Evolutionary conservation across 2,888 invertebrate genomes (phyloP), one percentile per base, ranked within the genome.

Genomic region (Polia nebulosa): DNA sequence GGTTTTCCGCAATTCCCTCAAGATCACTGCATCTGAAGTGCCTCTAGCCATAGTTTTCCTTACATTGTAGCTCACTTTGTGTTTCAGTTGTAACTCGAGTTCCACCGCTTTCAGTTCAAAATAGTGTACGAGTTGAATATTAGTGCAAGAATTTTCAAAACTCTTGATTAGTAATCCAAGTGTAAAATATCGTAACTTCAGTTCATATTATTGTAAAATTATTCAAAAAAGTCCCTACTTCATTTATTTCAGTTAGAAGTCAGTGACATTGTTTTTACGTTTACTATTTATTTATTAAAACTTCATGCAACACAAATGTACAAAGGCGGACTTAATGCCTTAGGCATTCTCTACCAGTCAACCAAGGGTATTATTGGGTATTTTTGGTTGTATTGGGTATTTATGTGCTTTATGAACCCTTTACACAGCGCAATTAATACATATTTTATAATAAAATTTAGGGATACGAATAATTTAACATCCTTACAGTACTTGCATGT

Each of bases 21-120:
- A 70, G 51, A 77, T 60, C 45, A 61, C 63, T 62, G 51, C 47
- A 63, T 62, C 56, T 62, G 20, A 52, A 62, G 65, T 67, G 68
- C 49, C 61, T 53, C 20, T 11, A 15, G 57, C 49, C 56, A 71
- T 61, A 20, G 52, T 85, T 85, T 85, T 81, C 85, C 83, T 85
- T 63, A 70, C 70, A 81, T 78, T 82, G 69, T 77, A 53, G 20
- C 13, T 47, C 55, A 45, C 60, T 32, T 62, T 53, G 34, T 22
- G 29, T 61, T 71, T 75, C 73, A 82, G 81, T 85, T 69, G 55
- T 44, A 59, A 45, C 47, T 55, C 41, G 72, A 55, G 52, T 73
- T 63, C 62, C 69, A 47, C 45, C 36, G 64, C 68, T 71, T 60
- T 72, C 66, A 72, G 84, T 80, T 64, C 65, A 44, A 51, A 61